A percentile compares a stretch with the other conserved stretches of the same genome.
Conservation (phyloP, 1,140 invertebrate genomes). For the Sarcophaga peregrina region DNA sequence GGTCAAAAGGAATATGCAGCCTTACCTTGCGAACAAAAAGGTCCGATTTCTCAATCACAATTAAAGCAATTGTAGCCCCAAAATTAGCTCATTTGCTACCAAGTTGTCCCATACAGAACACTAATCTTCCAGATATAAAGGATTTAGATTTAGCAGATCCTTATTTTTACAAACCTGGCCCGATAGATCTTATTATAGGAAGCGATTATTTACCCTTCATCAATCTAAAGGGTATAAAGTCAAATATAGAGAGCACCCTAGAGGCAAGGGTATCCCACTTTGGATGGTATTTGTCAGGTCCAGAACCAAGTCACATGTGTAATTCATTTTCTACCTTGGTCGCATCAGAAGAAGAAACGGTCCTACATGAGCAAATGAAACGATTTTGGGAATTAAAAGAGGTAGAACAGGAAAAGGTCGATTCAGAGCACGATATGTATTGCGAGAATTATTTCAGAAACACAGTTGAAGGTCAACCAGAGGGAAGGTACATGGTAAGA, state of each 20-base stretch:
- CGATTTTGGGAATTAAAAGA: slow-evolving; percentile 31
- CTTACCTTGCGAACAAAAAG: neutral
- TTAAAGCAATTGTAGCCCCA: neutral
- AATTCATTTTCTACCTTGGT: neutral
- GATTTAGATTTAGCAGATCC: slow-evolving; percentile 4
- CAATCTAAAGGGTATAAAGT: neutral
- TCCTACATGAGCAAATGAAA: neutral
- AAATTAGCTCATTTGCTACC: neutral
- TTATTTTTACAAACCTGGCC: neutral
- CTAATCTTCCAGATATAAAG: neutral
- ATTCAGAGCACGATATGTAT: neutral
- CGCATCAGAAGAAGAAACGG: neutral
- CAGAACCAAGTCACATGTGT: neutral
- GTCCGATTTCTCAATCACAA: neutral
- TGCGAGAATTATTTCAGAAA: neutral
- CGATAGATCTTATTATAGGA: slow-evolving; percentile 26
- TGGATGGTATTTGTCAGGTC: slow-evolving; percentile 9
- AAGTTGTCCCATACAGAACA: neutral
- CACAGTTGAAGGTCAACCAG: neutral
- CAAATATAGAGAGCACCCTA: neutral
- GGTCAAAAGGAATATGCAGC: neutral
- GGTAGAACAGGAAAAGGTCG: neutral
- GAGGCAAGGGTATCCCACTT: neutral
- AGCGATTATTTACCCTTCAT: neutral
- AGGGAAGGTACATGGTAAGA: neutral